These are phyloP conservation scores for Philonicus albiceps DNA, from an alignment of 2,888 invertebrate species.

Conservation along the genomic window DNA sequence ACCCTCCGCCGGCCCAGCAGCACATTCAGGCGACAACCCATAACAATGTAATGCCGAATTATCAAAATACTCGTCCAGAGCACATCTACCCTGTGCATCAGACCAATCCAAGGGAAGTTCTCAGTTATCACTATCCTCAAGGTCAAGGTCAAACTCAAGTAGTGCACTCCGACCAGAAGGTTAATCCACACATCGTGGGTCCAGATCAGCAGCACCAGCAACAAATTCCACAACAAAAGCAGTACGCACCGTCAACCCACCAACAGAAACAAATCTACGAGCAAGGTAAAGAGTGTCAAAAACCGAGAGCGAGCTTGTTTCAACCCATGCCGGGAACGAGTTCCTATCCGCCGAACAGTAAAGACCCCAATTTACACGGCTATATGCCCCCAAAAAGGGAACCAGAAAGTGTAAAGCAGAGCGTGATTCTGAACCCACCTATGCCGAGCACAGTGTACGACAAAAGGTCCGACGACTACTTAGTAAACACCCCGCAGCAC, in stretches of 20 bases:
- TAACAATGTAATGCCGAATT: background rate
- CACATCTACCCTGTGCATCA: background rate
- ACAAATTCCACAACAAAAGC: background rate
- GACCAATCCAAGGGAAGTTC: background rate
- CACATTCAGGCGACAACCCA: background rate
- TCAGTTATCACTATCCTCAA: background rate
- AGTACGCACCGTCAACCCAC: constrained; percentile 40
- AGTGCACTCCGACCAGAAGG: background rate
- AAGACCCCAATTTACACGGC: background rate
- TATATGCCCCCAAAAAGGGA: background rate
- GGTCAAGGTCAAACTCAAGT: background rate
- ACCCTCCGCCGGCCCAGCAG: background rate
- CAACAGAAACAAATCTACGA: background rate
- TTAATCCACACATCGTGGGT: background rate
- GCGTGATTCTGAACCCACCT: constrained; percentile 28
- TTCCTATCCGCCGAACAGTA: background rate
- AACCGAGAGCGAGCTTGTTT: background rate
- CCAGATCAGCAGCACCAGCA: background rate
- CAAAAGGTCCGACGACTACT: constrained; percentile 36
- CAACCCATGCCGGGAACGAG: background rate
- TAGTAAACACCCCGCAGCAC: constrained; percentile 29
- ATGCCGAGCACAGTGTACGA: constrained; percentile 21
- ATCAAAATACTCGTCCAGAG: background rate
- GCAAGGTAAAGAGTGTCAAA: background rate
- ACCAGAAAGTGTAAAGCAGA: constrained; percentile 4